Evolutionary conservation across 1,140 invertebrate genomes (phyloP), one percentile per base, ranked within the genome.

Genomic region (Tetranychus urticae): DNA sequence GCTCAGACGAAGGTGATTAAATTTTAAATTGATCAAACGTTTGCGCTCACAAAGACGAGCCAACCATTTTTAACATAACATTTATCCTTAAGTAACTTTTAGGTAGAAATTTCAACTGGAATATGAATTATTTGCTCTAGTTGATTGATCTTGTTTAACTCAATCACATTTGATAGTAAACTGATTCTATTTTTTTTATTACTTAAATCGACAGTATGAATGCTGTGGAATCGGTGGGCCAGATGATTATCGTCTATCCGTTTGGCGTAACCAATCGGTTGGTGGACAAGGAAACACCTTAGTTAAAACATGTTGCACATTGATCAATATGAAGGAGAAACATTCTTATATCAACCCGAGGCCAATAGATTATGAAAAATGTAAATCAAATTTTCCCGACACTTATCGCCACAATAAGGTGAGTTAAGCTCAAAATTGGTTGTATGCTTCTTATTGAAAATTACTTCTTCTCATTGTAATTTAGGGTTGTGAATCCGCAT

Each of bases 211-310:
- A 14, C 70, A 86, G 79, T 82, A 87, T 67, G 76, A 82, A 61
- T 90, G 87, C 68, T 90, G 87, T 70, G 87, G 85, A 10, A 82
- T 88, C 67, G 78, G 80, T 37, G 80, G 80, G 64, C 80, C 82
- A 2, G 76, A 77, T 55, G 86, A 89, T 76, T 89, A 86, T 71
- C 81, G 83, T 63, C 83, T 82, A 60, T 86, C 85, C 1, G 72
- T 80, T 67, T 88, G 85, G 85, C 12, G 39, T 13, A 35, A n/a
- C 0, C 47, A 62, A 42, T 31, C 34, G 6, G 7, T 65, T 8
- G 56, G 56, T 55, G 60, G 59, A 12, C 6, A 6, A 31, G 42
- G 58, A 8, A 34, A 42, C 23, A 74, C 81, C 0, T 82, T 87
- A 14, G 84, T 84, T 34, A 74, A 81, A n/a, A 83, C 80, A 46